A percentile compares a stretch with the other conserved stretches of the same genome.
Evolutionary conservation across 2,113 vertebrate genomes (phyloP).

Genomic region (Loxodonta africana): DNA sequence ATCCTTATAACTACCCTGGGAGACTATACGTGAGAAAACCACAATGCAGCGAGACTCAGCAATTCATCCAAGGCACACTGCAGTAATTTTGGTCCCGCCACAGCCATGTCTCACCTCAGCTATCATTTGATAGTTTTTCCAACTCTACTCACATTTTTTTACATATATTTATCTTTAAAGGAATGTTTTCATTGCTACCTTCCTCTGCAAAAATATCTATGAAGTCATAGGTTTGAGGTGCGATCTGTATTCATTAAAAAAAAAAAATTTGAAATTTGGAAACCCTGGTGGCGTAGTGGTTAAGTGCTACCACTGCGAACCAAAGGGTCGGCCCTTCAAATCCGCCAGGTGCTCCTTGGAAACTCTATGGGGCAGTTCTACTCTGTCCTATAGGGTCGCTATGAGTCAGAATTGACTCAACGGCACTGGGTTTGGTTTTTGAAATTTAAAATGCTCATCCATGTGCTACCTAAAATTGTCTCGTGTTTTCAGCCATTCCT

Average conservation of each 20-base stretch:
- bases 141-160: background rate
- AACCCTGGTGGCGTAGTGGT: too few relatives aligned
- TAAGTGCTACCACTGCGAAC: too few relatives aligned
- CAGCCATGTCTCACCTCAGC: background rate
- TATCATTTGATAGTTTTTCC: background rate
- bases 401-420: too few relatives aligned
- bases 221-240: background rate
- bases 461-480: background rate
- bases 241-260: background rate
- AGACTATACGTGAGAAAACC: background rate
- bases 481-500: accelerated
- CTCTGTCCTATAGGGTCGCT: too few relatives aligned
- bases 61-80: too few relatives aligned
- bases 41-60: background rate
- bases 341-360: too few relatives aligned
- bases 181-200: background rate
- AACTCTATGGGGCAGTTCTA: too few relatives aligned
- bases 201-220: background rate
- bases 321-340: too few relatives aligned
- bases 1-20: background rate
- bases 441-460: background rate
- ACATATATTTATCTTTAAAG: conserved; percentile 21
- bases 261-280: background rate
- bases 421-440: background rate
- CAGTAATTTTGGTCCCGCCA: accelerated